phyloP scores from a whole-genome alignment of 2,113 vertebrate genomes.

The Larimichthys crocea region DNA sequence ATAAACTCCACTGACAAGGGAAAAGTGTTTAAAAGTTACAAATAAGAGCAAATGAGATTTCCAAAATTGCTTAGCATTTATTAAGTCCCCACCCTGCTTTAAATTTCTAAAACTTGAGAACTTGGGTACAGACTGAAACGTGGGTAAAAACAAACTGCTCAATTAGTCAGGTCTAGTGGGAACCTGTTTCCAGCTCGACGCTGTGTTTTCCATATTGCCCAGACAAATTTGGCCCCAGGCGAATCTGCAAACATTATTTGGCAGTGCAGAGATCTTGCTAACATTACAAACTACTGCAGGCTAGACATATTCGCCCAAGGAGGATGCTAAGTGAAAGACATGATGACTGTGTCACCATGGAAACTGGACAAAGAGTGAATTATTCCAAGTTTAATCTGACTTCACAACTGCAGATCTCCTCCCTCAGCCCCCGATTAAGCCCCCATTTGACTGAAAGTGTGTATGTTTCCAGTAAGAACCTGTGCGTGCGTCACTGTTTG shows the following conservation, averaged over 20 bases:
- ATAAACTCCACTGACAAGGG: background rate
- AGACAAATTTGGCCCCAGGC: conserved; percentile 66
- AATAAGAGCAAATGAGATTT: conserved; percentile 31
- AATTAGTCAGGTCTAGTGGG: conserved; percentile 44
- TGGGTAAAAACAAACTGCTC: conserved; percentile 53
- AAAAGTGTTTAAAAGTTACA: conserved; percentile 5
- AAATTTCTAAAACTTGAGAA: conserved; percentile 23
- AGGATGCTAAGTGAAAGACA: conserved; percentile 49
- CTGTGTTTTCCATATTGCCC: conserved; percentile 60
- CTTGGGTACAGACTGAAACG: conserved; percentile 29
- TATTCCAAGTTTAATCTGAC: conserved; percentile 60
- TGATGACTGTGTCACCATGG: conserved; percentile 67
- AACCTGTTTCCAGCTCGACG: conserved; percentile 44
- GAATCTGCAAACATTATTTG: conserved; percentile 59
- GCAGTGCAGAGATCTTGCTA: conserved; percentile 38
- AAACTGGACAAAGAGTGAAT: conserved; percentile 61
- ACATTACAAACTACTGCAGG: conserved; percentile 57
- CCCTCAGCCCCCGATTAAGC: conserved; percentile 8
- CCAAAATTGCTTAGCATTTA: conserved; percentile 14
- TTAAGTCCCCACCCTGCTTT: conserved; percentile 13
- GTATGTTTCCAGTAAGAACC: conserved; percentile 57
- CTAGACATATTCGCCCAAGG: conserved; percentile 48
- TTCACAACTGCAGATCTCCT: conserved; percentile 33
- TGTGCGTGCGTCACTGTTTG: conserved; percentile 58
- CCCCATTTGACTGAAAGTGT: conserved; percentile 50